phyloP scores from a whole-genome alignment of 2,888 invertebrate species.

The Zaprionus lineosus region DNA sequence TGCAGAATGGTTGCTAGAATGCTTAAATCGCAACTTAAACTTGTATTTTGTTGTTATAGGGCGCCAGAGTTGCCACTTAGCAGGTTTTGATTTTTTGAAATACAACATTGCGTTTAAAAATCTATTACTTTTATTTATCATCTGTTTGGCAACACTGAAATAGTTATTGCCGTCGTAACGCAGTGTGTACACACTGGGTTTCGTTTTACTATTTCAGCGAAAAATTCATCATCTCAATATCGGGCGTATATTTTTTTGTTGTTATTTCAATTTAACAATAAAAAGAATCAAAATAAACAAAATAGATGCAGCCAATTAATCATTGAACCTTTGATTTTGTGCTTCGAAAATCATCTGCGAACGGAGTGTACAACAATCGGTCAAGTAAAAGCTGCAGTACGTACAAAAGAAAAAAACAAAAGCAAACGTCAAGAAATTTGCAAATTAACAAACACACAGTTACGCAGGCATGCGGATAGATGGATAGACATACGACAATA shows the following conservation, averaged over 20 bases:
- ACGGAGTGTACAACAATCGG: slow-evolving; percentile 27
- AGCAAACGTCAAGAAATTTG: slow-evolving; percentile 41
- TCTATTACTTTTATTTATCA: neutral
- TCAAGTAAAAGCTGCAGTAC: slow-evolving; percentile 48
- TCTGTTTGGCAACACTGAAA: slow-evolving; percentile 26
- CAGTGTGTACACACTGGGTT: slow-evolving; percentile 50
- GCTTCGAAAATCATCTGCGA: slow-evolving; percentile 20
- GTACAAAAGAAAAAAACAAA: slow-evolving; percentile 44
- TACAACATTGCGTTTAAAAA: slow-evolving; percentile 16
- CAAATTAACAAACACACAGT: slow-evolving; percentile 24
- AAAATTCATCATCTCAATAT: slow-evolving; percentile 54
- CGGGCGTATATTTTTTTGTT: slow-evolving; percentile 51
- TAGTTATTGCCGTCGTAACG: slow-evolving; percentile 20
- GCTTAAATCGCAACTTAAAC: no score
- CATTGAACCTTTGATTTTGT: slow-evolving; percentile 30
- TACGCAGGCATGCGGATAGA: neutral
- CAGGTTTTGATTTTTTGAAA: neutral
- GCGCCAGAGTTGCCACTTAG: slow-evolving; percentile 21
- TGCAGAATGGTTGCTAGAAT: no score
- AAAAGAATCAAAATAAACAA: slow-evolving; percentile 31
- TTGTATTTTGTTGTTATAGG: slow-evolving; percentile 21
- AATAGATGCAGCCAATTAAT: slow-evolving; percentile 31
- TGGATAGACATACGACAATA: neutral
- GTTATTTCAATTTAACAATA: slow-evolving; percentile 50
- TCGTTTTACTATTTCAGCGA: slow-evolving; percentile 55